Evolutionary conservation across 2,797 vertebrate genomes (phyloP).

Genomic region (Capromys pilorides): DNA sequence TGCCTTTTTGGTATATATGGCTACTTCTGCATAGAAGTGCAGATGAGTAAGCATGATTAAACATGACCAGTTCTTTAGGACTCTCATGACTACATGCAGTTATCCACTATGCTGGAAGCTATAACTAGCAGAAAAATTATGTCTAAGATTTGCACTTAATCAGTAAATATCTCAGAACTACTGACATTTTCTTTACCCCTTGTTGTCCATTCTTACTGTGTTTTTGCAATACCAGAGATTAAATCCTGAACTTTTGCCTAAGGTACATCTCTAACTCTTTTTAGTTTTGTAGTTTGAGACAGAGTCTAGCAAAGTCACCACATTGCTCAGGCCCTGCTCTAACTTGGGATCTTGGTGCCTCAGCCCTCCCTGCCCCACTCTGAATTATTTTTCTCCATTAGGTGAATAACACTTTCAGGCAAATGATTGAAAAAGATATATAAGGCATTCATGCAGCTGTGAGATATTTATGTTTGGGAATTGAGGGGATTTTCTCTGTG

Average conservation of each 20-base stretch:
- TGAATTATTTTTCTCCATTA: background rate
- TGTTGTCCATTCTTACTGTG: background rate
- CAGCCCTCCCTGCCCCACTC: background rate
- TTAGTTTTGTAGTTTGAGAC: background rate
- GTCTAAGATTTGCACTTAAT: background rate
- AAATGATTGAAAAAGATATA: background rate
- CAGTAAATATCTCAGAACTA: background rate
- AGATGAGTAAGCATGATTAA: background rate
- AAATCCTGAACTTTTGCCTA: background rate
- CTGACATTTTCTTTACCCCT: background rate
- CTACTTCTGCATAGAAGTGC: background rate
- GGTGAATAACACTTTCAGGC: background rate
- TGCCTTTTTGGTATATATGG: background rate
- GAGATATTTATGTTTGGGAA: background rate
- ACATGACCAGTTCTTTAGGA: background rate
- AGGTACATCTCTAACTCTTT: background rate
- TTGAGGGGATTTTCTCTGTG: background rate
- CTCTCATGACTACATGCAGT: background rate
- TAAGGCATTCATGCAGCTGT: background rate
- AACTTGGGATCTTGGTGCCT: background rate
- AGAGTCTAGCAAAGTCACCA: background rate
- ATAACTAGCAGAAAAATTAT: background rate
- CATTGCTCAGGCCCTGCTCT: background rate
- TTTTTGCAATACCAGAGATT: background rate
- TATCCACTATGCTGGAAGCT: background rate